phyloP scores from a whole-genome alignment of 2,888 invertebrate genomes.

The Pycnomerus fuliginosus region DNA sequence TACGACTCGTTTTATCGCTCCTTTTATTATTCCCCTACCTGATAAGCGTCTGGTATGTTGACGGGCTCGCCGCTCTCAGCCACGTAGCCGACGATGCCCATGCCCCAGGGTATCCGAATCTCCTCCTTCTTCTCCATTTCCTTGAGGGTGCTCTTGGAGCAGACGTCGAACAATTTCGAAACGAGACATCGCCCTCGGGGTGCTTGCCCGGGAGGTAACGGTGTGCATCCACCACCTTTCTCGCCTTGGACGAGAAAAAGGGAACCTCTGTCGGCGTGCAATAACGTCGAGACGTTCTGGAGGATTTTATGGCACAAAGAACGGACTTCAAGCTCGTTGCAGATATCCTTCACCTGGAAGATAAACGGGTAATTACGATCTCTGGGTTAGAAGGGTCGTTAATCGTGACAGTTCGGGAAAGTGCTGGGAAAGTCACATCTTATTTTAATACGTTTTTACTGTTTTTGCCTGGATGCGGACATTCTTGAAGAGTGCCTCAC shows the following conservation, averaged over 20 bases:
- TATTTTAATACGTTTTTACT: no score
- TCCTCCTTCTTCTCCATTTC: slow-evolving; percentile 93
- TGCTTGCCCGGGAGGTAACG: slow-evolving; percentile 44
- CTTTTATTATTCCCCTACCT: no score
- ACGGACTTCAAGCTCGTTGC: slow-evolving; percentile 92
- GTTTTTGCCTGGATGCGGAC: no score
- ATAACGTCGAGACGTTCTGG: slow-evolving; percentile 88
- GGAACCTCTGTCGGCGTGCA: slow-evolving; percentile 91
- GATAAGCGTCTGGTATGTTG: slow-evolving; percentile 94
- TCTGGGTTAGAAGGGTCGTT: no score
- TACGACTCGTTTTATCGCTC: no score
- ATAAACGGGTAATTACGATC: not conserved
- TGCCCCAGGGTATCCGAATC: slow-evolving; percentile 92
- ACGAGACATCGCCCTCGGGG: slow-evolving; percentile 71
- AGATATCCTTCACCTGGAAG: slow-evolving; percentile 87
- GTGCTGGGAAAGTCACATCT: no score
- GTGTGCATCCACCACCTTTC: slow-evolving; percentile 48
- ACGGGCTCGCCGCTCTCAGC: slow-evolving; percentile 90
- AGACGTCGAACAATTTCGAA: slow-evolving; percentile 93
- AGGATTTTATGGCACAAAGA: slow-evolving; percentile 94
- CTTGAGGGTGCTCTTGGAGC: slow-evolving; percentile 86
- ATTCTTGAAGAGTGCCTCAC: no score
- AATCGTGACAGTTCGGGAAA: no score
- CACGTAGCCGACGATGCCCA: slow-evolving; percentile 92
- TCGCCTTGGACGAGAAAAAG: slow-evolving; percentile 86